These are phyloP conservation scores for Drosophila basisetae DNA, from an alignment of 2,888 invertebrate species.

Conservation along the genomic window DNA sequence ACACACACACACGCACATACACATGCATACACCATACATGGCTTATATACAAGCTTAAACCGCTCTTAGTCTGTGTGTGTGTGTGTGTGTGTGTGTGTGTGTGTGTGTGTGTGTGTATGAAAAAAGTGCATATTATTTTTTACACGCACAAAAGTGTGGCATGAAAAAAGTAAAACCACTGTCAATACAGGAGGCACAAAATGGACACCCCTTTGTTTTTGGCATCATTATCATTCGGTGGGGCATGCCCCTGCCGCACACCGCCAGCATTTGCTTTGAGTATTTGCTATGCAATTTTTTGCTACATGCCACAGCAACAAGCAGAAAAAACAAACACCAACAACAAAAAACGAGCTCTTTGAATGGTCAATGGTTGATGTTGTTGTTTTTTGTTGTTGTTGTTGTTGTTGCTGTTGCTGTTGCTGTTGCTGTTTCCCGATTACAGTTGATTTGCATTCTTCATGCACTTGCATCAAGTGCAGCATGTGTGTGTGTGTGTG, in stretches of 20 bases:
- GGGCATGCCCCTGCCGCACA: background rate
- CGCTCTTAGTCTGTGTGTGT: constrained; percentile 30
- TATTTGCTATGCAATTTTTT: constrained; percentile 72
- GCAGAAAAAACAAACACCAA: constrained; percentile 26
- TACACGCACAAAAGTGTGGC: constrained; percentile 69
- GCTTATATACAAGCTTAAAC: constrained; percentile 57
- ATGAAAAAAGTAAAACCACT: constrained; percentile 46
- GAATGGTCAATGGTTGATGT: constrained; percentile 36
- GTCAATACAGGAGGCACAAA: constrained; percentile 13
- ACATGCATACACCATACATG: constrained; percentile 16
- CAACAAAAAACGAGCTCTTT: constrained; percentile 37
- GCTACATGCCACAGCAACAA: constrained; percentile 42
- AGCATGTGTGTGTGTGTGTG: background rate
- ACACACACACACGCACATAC: background rate
- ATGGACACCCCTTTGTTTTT: constrained; percentile 13
- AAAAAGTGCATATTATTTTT: constrained; percentile 67
- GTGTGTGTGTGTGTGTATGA: constrained; percentile 10
- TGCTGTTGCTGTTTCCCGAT: constrained; percentile 43
- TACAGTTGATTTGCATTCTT: constrained; percentile 62
- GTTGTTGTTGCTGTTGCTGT: constrained; percentile 33
- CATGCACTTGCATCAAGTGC: constrained; percentile 27
- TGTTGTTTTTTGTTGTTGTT: constrained; percentile 34
- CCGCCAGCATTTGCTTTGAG: constrained; percentile 46
- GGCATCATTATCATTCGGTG: constrained; percentile 43
- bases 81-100: constrained; percentile 8